Percentiles rank a stretch among this genome's conserved stretches.
These are phyloP conservation scores for Pseudomyrmex sp. DNA, from an alignment of 1,140 invertebrate species.

Conservation along the genomic window DNA sequence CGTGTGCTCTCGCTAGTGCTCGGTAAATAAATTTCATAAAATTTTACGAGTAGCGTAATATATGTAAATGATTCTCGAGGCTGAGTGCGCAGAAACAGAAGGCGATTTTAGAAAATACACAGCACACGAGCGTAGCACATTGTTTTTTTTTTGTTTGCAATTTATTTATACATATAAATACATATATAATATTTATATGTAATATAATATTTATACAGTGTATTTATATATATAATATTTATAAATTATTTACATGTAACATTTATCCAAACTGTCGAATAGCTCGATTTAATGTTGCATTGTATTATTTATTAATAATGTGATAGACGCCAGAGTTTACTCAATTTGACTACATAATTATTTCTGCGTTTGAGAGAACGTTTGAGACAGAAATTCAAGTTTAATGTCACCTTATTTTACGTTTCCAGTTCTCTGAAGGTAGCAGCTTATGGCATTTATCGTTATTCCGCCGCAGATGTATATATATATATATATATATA, in stretches of 20 bases:
- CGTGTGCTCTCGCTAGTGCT: neutral
- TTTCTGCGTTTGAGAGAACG: neutral
- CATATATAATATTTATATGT: too few species aligned
- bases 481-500: too few species aligned
- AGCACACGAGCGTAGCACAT: too few species aligned
- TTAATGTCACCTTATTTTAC: slow-evolving; percentile 8
- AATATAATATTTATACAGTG: too few species aligned
- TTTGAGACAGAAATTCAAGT: neutral
- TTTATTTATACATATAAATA: too few species aligned
- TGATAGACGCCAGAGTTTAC: neutral
- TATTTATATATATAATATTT: too few species aligned
- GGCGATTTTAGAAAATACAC: slow-evolving; percentile 1
- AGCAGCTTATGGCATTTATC: slow-evolving; percentile 30
- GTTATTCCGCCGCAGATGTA: slow-evolving; percentile 6
- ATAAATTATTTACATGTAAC: too few species aligned
- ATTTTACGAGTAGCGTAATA: slow-evolving; percentile 26
- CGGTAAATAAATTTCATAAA: slow-evolving; percentile 21
- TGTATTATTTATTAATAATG: neutral
- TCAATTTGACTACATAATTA: neutral
- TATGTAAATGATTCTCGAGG: slow-evolving; percentile 11
- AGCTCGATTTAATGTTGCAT: neutral
- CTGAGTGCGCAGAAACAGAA: neutral
- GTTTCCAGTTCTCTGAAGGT: slow-evolving; percentile 32
- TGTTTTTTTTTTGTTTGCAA: too few species aligned
- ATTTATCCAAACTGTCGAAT: neutral